phyloP scores from a whole-genome alignment of 2,113 vertebrate genomes.

The Isurus oxyrinchus region DNA sequence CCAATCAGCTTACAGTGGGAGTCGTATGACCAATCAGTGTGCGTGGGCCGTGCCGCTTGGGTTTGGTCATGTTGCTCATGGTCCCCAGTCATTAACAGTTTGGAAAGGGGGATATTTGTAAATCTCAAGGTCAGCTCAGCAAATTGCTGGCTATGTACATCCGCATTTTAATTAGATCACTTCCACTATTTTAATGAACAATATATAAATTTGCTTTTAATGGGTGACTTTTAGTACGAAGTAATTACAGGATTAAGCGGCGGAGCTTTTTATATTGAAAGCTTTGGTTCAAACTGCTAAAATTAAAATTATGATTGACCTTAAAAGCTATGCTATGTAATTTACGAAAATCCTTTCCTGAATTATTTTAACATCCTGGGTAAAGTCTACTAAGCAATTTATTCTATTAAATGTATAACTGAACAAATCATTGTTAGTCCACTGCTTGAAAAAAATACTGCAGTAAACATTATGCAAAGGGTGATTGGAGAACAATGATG shows the following conservation, averaged over 20 bases:
- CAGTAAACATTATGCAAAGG: background rate
- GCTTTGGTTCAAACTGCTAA: background rate
- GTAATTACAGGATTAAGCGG: background rate
- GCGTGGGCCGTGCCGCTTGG: background rate
- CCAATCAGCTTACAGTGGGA: background rate
- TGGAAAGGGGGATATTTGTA: background rate
- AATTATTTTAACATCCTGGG: background rate
- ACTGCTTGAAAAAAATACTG: background rate
- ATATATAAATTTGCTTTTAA: background rate
- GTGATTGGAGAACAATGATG: background rate
- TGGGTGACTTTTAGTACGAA: background rate
- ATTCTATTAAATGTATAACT: background rate
- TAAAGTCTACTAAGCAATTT: background rate
- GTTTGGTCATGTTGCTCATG: background rate
- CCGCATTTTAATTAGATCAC: background rate
- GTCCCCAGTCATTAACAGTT: background rate
- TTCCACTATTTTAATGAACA: too few species aligned
- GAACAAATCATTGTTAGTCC: background rate
- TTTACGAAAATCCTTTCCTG: background rate
- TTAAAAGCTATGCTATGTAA: background rate
- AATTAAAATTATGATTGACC: background rate
- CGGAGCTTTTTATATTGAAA: too few species aligned
- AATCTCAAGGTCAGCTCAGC: slow-evolving; percentile 22
- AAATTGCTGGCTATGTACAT: background rate
- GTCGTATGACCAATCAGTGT: background rate